Base-by-base conservation (phyloP, 2,113 vertebrate species). In the Passer montanus region DNA sequence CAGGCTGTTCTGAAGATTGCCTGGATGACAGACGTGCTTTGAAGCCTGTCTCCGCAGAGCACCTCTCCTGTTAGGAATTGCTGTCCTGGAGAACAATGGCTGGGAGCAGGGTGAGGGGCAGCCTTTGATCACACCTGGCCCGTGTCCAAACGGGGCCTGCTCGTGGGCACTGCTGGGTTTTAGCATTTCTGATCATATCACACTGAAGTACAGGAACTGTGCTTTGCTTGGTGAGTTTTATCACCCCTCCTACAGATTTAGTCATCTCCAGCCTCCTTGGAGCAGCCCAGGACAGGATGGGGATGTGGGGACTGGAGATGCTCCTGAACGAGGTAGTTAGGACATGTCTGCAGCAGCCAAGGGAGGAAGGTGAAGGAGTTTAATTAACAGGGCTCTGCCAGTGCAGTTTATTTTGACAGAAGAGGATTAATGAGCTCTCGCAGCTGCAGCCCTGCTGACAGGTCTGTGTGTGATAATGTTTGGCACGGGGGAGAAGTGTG, bases 21-120 rank as follows among this genome's bases (percentile, higher is more conserved):
- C 41, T 84, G 79, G 81, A 89, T 93, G 96, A 95, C 90, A 92
- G 93, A 90, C 84, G 60, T 66, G 47, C 89, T 95, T 97, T 93
- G 93, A 91, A 93, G 69, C n/a, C 64, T 79, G 66, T 93, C 41
- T 73, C 37, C 52, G 67, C 39, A 68, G 68, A 81, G 62, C 23
- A 41, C 17, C 55, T 67, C 86, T 85, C 30, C 77, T 30, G 63
- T 47, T 67, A 49, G 89, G 87, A 91, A 56, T 8, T 72, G 85
- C 83, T 56, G 68, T 31, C 21, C 24, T 13, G 64, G 80, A 66
- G 89, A 90, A 78, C 91, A 94, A 70, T 49, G 76, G 13, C 76
- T 37, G 87, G 69, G 76, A 78, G 59, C 50, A 19, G 69, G 44
- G 79, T 9, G 66, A 88, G 82, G 49, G 82, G 60, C 52, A 92